phyloP scores from a whole-genome alignment of 2,888 invertebrate genomes.

The Xestoiulus laeticollis region DNA sequence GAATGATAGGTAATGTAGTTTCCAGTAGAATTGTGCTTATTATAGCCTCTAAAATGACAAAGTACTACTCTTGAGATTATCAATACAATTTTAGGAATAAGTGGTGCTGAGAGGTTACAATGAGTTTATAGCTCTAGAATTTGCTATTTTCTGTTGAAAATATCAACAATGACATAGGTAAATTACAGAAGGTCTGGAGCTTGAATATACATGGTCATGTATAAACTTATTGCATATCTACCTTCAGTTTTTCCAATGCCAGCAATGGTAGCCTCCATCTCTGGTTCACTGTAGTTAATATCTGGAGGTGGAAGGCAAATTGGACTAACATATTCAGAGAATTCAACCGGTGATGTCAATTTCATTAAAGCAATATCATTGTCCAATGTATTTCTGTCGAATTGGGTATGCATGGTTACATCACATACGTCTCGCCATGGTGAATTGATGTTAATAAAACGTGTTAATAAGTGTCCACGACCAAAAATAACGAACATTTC shows the following conservation, averaged over 20 bases:
- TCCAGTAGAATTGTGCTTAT: background rate
- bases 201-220: no score
- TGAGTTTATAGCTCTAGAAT: no score
- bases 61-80: no score
- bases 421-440: background rate
- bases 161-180: background rate
- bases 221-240: background rate
- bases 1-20: background rate
- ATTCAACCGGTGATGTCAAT: background rate
- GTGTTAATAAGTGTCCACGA: background rate
- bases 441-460: background rate
- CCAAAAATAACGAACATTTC: background rate
- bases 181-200: no score
- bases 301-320: background rate
- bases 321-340: background rate
- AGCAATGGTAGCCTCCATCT: background rate
- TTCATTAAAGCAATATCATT: background rate
- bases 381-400: background rate
- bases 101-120: no score
- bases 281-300: background rate
- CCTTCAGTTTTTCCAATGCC: background rate
- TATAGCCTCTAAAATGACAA: background rate
- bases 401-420: background rate
- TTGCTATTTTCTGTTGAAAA: no score
- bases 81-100: no score